Base-by-base conservation (phyloP, 2,888 invertebrate species). In the Patella pellucida region DNA sequence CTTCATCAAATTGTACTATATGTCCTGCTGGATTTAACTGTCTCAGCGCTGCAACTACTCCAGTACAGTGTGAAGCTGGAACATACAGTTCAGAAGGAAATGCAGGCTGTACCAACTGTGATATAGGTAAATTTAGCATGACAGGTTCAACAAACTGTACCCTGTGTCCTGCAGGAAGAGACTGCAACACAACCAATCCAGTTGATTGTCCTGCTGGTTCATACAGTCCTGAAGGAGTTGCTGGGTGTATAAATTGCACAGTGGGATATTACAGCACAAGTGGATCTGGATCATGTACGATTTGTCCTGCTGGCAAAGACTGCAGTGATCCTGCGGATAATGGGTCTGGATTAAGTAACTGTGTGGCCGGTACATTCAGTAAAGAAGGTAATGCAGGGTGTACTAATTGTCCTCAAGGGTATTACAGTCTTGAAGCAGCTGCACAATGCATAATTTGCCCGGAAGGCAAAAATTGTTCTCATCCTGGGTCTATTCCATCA, bases 351-450 rank as follows among this genome's bases (percentile, higher is more conserved):
- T 56, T 69, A 7, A 27, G 41, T 23, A 69, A 69, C 74, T 74
- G 69, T 16, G 75, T 76, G 16, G 82, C 83, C 3, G 87, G 88
- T 7, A 85, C 79, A 52, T 88, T 79, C 77, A 88, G 89, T 75
- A 74, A 76, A 50, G 81, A 76, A 67, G 89, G 87, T 4, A 84
- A 86, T 50, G 70, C 79, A 56, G 69, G 62, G 7, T 89, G 89
- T 78, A 80, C 75, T 50, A 81, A 67, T 16, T 87, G 87, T 79
- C 56, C 70, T 1, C 14, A 77, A 54, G 88, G 88, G 0, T 75
- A 78, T 7, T 88, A 86, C 76, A 84, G 86, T 67, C 54, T 51
- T 0, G 80, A 69, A 16, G 84, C 81, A 11, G 75, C 85, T 14
- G 76, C 72, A 7, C 68, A 31, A 2, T 88, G 88, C 72, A 82